Base-by-base conservation (phyloP, 1,140 invertebrate genomes). In the Stratiolaelaps scimitus region DNA sequence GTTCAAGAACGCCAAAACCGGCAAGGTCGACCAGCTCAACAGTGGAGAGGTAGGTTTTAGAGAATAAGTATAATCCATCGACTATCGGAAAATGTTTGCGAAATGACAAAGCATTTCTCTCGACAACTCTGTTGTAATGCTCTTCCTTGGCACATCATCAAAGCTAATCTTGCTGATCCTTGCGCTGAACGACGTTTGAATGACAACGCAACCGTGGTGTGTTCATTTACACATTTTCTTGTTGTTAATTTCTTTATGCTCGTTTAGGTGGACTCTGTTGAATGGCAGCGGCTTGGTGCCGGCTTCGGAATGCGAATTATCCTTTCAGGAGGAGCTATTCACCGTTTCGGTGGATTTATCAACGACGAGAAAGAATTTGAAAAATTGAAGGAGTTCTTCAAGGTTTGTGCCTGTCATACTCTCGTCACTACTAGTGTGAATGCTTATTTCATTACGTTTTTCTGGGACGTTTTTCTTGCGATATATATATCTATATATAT, bases 1-100 rank as follows among this genome's bases (percentile, higher is more conserved):
- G 64, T 98, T 95, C 72, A 97, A 97, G 76, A 97, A 96, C 75
- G 85, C 81, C 60, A 94, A 92, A 78, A 97, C 93, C 28, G 94
- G 93, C 1, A 97, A 95, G 80, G 88, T 96, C 0, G 91, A 95
- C 73, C 87, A 93, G 75, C 85, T 97, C 68, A 78, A 83, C 30
- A 77, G 83, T 0, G 78, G 80, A 65, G 93, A 98, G 47, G 47
- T 48, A 28, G 26, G 47, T 48, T 28, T 48, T 48, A 6, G 5
- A 48, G 10, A 40, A 40, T 40, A 40, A 40, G 4, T 40, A 40
- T 40, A 40, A 40, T 40, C 34, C 34, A n/a, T n/a, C n/a, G n/a
- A n/a, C n/a, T n/a, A n/a, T n/a, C n/a, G n/a, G n/a, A n/a, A n/a
- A n/a, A n/a, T n/a, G n/a, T n/a, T n/a, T n/a, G n/a, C n/a, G n/a